phyloP scores from a whole-genome alignment of 2,113 vertebrate genomes.

The Phodopus roborovskii region DNA sequence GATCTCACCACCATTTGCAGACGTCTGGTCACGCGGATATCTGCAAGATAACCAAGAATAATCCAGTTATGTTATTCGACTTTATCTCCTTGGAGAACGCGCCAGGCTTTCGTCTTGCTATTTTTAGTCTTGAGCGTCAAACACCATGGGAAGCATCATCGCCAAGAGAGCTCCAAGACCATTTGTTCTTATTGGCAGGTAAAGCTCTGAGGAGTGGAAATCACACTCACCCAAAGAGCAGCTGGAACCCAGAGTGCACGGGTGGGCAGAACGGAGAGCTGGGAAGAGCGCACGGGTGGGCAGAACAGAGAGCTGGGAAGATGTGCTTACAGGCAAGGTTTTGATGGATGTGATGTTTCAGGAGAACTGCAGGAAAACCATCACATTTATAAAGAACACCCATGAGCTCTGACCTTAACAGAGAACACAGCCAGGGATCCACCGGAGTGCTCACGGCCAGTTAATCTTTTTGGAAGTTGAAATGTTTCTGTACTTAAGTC shows the following conservation, averaged over 20 bases:
- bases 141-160: background rate
- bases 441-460: background rate
- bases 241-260: background rate
- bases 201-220: conserved; percentile 9
- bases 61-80: conserved; percentile 51
- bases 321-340: background rate
- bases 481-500: conserved; percentile 72
- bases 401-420: background rate
- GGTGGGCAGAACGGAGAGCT: background rate
- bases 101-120: conserved; percentile 46
- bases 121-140: conserved; percentile 55
- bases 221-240: background rate
- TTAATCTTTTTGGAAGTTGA: conserved; percentile 56
- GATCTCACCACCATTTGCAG: conserved; percentile 72
- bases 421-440: background rate
- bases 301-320: background rate
- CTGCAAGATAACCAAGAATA: conserved; percentile 79
- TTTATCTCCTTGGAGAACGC: conserved; percentile 63
- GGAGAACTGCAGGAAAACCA: background rate
- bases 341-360: background rate
- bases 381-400: background rate
- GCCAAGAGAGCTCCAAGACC: background rate
- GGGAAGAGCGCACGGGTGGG: background rate
- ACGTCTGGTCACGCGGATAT: conserved; percentile 75
- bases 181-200: background rate